These are phyloP conservation scores for Apodemia duryi DNA, from an alignment of 2,888 invertebrate genomes.

Conservation along the genomic window DNA sequence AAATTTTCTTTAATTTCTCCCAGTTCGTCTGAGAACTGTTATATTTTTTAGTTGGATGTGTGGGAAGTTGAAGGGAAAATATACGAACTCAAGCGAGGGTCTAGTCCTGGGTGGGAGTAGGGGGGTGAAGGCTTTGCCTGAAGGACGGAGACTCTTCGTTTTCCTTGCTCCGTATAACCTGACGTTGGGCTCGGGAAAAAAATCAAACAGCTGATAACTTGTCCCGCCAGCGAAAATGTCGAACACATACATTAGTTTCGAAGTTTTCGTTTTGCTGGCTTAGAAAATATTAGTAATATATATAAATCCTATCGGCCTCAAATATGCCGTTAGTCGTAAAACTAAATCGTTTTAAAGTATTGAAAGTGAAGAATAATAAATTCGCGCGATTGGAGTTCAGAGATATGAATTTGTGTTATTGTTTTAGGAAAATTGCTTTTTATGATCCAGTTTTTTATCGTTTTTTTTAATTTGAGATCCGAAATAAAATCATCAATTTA, in stretches of 20 bases:
- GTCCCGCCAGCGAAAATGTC: conserved; percentile 8
- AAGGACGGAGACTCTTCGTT: conserved; percentile 6
- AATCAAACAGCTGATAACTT: background rate
- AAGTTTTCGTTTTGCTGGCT: conserved; percentile 1
- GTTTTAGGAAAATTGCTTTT: background rate
- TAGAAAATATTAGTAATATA: background rate
- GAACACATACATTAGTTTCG: background rate
- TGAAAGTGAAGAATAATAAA: conserved; percentile 84
- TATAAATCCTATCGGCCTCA: background rate
- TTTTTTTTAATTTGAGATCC: background rate
- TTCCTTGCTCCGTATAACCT: background rate
- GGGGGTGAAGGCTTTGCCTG: conserved; percentile 5
- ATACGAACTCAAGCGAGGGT: background rate
- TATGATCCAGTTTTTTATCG: background rate
- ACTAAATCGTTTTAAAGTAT: conserved; percentile 83
- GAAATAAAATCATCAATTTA: no score
- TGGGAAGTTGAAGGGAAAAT: background rate
- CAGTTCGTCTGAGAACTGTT: background rate
- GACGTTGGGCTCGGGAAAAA: background rate
- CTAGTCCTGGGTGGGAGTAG: conserved; percentile 14
- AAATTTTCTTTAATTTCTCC: background rate
- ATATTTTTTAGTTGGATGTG: background rate
- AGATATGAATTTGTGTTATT: conserved; percentile 78
- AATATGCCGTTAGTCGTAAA: conserved; percentile 84
- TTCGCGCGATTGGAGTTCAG: conserved; percentile 85